Percentiles rank a stretch among this genome's conserved stretches.
These are phyloP conservation scores for Nowickia ferox DNA, from an alignment of 2,888 invertebrate genomes.

Conservation along the genomic window DNA sequence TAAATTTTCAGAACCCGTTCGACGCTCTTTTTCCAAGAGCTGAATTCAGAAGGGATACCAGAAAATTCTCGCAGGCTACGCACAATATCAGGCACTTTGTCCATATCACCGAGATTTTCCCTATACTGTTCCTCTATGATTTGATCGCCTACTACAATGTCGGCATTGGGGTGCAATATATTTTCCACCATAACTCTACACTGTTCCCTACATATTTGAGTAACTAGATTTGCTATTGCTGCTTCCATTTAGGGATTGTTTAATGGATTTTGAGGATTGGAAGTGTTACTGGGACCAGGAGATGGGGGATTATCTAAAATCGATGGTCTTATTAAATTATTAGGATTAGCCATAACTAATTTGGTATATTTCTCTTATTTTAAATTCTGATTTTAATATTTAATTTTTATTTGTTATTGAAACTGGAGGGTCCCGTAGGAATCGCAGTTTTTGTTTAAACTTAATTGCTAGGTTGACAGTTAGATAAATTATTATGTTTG, in stretches of 20 bases:
- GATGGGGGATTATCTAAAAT: not conserved
- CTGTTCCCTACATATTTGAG: not conserved
- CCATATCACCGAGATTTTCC: not conserved
- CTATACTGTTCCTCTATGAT: not conserved
- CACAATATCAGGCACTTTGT: not conserved
- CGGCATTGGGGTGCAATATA: not conserved
- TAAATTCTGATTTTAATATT: too few relatives aligned
- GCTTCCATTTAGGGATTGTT: not conserved
- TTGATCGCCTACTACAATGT: not conserved
- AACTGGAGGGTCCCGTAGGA: too few relatives aligned
- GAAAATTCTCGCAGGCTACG: not conserved
- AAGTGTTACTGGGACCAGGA: not conserved
- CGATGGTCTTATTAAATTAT: not conserved
- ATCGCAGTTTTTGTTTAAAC: too few relatives aligned
- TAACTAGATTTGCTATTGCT: not conserved
- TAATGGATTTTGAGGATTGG: not conserved
- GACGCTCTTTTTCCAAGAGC: not conserved
- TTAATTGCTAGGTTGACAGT: too few relatives aligned
- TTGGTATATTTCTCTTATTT: too few relatives aligned
- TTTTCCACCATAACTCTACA: not conserved
- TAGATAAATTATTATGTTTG: too few relatives aligned
- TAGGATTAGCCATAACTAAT: not conserved
- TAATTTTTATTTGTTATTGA: too few relatives aligned
- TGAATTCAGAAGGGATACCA: not conserved
- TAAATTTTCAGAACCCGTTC: not conserved